A percentile compares a stretch with the other conserved stretches of the same genome.
These are phyloP conservation scores for Anneissia japonica DNA, from an alignment of 35 echinoderm and acorn worm species.

Conservation along the genomic window DNA sequence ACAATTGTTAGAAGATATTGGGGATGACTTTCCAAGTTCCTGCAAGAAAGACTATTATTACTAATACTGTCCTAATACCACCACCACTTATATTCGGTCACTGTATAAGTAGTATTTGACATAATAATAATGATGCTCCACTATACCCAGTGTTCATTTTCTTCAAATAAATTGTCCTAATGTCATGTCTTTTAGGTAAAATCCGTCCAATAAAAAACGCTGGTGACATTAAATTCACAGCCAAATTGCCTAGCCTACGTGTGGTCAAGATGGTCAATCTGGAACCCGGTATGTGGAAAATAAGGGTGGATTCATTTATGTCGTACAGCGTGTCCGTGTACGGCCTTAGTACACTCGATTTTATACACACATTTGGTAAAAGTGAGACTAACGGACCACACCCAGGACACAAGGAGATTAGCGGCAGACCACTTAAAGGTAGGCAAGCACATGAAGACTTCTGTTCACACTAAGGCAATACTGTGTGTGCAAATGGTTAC, in stretches of 20 bases:
- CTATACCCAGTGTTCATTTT: no score
- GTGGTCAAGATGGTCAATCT: background rate
- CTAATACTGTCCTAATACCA: no score
- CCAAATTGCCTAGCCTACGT: background rate
- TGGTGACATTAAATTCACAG: background rate
- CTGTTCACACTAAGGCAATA: no score
- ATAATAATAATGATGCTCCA: no score
- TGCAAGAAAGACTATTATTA: no score
- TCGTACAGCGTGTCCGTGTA: background rate
- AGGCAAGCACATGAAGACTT: no score
- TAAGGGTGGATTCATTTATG: background rate
- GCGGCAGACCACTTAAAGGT: background rate
- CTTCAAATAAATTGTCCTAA: no score
- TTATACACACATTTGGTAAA: background rate
- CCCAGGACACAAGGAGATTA: background rate
- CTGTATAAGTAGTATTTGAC: no score
- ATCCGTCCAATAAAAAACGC: background rate
- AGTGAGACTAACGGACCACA: background rate
- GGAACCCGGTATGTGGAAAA: background rate
- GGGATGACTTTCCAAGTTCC: no score
- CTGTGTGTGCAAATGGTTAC: no score
- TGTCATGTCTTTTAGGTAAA: background rate
- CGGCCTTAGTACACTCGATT: background rate
- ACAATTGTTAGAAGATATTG: no score
- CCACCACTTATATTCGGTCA: no score